phyloP scores from a whole-genome alignment of 2,888 invertebrate species.

The Aleiodes leptofemur region DNA sequence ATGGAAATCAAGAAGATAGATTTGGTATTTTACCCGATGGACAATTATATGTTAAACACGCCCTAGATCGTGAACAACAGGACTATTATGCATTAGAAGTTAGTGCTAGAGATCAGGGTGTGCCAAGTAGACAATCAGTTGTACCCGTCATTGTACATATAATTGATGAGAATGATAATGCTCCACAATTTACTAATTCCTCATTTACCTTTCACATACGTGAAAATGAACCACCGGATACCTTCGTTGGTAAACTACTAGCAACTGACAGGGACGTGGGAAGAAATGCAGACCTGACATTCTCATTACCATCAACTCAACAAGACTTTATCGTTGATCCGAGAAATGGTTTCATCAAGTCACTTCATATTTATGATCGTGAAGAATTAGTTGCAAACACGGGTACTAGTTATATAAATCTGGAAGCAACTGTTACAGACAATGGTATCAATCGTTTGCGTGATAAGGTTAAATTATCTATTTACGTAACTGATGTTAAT shows the following conservation, averaged over 20 bases:
- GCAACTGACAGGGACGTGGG: slow-evolving; percentile 95
- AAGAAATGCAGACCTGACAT: slow-evolving; percentile 92
- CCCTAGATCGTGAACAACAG: slow-evolving; percentile 91
- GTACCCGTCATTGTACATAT: slow-evolving; percentile 95
- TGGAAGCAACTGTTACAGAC: slow-evolving; percentile 92
- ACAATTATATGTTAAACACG: slow-evolving; percentile 89
- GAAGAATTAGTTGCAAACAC: slow-evolving; percentile 88
- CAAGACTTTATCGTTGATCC: slow-evolving; percentile 92
- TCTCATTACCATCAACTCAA: slow-evolving; percentile 83
- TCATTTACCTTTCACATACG: slow-evolving; percentile 93
- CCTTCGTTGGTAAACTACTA: slow-evolving; percentile 93
- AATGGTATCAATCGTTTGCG: slow-evolving; percentile 86
- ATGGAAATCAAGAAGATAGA: slow-evolving; percentile 89
- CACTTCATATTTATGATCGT: slow-evolving; percentile 90
- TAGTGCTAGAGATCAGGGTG: slow-evolving; percentile 88
- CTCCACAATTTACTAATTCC: slow-evolving; percentile 92
- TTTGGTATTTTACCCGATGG: slow-evolving; percentile 98
- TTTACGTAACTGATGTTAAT: slow-evolving; percentile 93
- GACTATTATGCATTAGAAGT: slow-evolving; percentile 95
- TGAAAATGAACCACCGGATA: slow-evolving; percentile 91
- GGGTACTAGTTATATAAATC: slow-evolving; percentile 86
- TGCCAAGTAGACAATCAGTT: slow-evolving; percentile 86
- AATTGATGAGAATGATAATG: slow-evolving; percentile 97
- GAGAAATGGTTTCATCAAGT: slow-evolving; percentile 93
- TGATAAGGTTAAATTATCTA: slow-evolving; percentile 91